Evolutionary conservation across 1,140 invertebrate genomes (phyloP), one percentile per base, ranked within the genome.

Genomic region (Drosophila busckii): DNA sequence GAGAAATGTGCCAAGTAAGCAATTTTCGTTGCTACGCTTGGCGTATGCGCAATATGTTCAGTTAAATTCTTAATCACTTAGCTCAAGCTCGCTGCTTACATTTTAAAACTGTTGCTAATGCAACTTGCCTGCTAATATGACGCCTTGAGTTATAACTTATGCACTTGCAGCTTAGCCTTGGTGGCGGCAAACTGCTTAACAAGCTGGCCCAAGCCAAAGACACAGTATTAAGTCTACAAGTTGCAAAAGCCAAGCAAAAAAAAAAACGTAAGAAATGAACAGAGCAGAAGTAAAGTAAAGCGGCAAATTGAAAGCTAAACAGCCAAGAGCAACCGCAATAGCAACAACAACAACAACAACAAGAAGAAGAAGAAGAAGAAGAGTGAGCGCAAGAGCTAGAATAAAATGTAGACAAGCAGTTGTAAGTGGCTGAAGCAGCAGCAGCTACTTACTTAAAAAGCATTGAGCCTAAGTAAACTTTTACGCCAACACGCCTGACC

Each of bases 391-490:
- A 54, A 48, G 6, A 25, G 16, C 20, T 35, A 31, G 20, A 17
- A 13, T 20, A 37, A 38, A n/a, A n/a, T n/a, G n/a, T n/a, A n/a
- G n/a, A n/a, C 45, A 42, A 53, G 42, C 55, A 58, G 54, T 49
- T 45, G 26, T 34, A 64, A 70, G 62, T 20, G 31, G 44, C 23
- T 31, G 44, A 35, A 62, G 42, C 41, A 29, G 20, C 16, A 56
- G 46, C 62, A 71, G 71, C 68, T 78, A 78, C 71, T 76, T 78
- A 78, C 71, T 78, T 78, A 80, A 78, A 78, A 78, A 80, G 73
- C 71, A 78, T 78, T 78, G 71, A 80, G 71, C 71, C 71, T 80
- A 78, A 78, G 71, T 78, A 80, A 78, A 78, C 71, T 78, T 78
- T 78, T 71, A 78, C 71, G 73, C 59, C 73, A 50, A 8, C 44